Conservation (phyloP, 92 coral and sea anemone genomes). For the Blastomussa wellsi region DNA sequence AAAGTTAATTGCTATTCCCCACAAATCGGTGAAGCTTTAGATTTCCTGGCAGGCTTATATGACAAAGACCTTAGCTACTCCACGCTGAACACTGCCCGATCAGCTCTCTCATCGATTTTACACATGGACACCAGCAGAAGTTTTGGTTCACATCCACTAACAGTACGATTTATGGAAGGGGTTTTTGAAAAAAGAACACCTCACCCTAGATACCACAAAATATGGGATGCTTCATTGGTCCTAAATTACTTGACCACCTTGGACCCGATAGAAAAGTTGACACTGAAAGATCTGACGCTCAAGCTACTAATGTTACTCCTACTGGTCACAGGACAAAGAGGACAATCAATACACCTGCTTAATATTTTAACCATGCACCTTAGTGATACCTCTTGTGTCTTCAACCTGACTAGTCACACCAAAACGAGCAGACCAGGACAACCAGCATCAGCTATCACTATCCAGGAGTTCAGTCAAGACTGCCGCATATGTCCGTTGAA, state of each 20-base stretch:
- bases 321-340: too few species aligned
- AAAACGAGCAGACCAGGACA: slow-evolving; percentile 59
- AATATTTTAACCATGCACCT: too few species aligned
- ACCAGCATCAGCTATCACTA: slow-evolving; percentile 26
- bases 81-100: slow-evolving; percentile 61
- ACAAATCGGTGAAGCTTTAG: too few species aligned
- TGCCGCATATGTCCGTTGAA: too few species aligned
- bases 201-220: slow-evolving; percentile 45
- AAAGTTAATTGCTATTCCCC: too few species aligned
- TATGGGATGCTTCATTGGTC: slow-evolving; percentile 3
- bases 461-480: too few species aligned
- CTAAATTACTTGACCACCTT: slow-evolving; percentile 7
- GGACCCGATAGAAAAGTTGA: slow-evolving; percentile 13
- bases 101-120: slow-evolving; percentile 47
- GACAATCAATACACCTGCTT: too few species aligned
- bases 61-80: slow-evolving; percentile 53
- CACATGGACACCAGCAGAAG: slow-evolving; percentile 13
- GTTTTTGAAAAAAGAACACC: slow-evolving; percentile 52
- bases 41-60: too few species aligned
- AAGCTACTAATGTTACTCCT: slow-evolving; percentile 53
- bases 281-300: slow-evolving; percentile 57
- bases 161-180: slow-evolving; percentile 55
- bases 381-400: too few species aligned
- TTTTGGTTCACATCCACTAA: slow-evolving; percentile 62
- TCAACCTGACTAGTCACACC: slow-evolving; percentile 39